These are phyloP conservation scores for Diplodus puntazzo DNA, from an alignment of 2,797 vertebrate genomes.

Conservation along the genomic window DNA sequence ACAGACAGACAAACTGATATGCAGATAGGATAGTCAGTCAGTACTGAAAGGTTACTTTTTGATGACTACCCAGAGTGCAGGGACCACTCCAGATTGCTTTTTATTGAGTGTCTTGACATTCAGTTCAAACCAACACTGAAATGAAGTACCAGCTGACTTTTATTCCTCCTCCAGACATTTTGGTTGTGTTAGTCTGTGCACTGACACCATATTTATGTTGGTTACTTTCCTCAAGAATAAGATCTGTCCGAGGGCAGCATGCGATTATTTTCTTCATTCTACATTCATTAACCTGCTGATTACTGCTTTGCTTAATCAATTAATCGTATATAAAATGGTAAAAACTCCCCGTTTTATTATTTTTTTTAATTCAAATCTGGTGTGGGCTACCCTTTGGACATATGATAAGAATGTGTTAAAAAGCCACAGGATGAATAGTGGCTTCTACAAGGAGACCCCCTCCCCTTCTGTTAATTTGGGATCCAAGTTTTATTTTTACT, in stretches of 20 bases:
- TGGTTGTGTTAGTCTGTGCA: not conserved
- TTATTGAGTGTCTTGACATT: conserved; percentile 72
- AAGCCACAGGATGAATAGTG: not conserved
- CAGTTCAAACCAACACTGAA: conserved; percentile 49
- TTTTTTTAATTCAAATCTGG: not conserved
- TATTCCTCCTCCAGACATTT: conserved; percentile 1
- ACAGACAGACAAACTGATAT: no score
- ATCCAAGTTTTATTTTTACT: not conserved
- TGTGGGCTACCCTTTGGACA: not conserved
- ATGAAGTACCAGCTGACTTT: conserved; percentile 39
- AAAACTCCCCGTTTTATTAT: no score
- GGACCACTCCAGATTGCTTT: conserved; percentile 32
- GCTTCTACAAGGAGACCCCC: not conserved
- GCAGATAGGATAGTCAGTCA: not conserved
- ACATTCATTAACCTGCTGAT: not conserved
- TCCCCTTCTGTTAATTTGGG: not conserved
- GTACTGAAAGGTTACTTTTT: conserved; percentile 60
- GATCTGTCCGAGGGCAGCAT: no score
- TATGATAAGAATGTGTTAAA: not conserved
- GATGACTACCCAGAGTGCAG: conserved; percentile 33
- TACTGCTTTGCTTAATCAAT: not conserved
- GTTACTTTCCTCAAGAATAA: not conserved
- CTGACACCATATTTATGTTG: not conserved
- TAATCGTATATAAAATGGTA: not conserved
- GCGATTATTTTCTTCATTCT: not conserved